Percentiles rank a stretch among this genome's conserved stretches.
Evolutionary conservation across 2,113 vertebrate species (phyloP).

Genomic region (Platanista minor): DNA sequence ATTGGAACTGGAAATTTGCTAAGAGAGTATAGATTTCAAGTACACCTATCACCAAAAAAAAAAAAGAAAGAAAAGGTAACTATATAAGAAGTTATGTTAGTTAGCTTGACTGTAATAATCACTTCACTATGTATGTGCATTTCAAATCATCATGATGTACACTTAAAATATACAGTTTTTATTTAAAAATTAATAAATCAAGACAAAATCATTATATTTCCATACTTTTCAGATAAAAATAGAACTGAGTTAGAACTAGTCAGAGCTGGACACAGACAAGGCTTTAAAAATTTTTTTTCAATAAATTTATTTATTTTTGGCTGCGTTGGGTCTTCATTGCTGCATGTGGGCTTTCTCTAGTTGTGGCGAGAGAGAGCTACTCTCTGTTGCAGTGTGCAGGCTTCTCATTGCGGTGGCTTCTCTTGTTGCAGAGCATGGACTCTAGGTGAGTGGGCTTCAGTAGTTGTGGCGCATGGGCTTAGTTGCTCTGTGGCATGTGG

Average conservation of each 20-base stretch:
- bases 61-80: background rate
- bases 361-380: too few species aligned
- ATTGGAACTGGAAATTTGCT: background rate
- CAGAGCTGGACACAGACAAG: background rate
- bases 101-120: background rate
- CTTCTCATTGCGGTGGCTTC: too few species aligned
- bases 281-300: background rate
- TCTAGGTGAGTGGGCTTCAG: too few species aligned
- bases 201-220: background rate
- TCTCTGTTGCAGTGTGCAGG: accelerated
- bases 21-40: background rate
- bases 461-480: too few species aligned
- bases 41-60: background rate
- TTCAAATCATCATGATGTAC: background rate
- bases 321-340: too few species aligned
- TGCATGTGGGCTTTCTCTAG: too few species aligned
- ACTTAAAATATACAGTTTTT: background rate
- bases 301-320: too few species aligned
- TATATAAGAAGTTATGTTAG: background rate
- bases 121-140: background rate
- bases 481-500: too few species aligned
- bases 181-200: background rate
- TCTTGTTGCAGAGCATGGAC: too few species aligned
- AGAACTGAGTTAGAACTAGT: background rate
- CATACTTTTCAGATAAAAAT: background rate